Base-by-base conservation (phyloP, 2,113 vertebrate species). In the Rattus norvegicus region DNA sequence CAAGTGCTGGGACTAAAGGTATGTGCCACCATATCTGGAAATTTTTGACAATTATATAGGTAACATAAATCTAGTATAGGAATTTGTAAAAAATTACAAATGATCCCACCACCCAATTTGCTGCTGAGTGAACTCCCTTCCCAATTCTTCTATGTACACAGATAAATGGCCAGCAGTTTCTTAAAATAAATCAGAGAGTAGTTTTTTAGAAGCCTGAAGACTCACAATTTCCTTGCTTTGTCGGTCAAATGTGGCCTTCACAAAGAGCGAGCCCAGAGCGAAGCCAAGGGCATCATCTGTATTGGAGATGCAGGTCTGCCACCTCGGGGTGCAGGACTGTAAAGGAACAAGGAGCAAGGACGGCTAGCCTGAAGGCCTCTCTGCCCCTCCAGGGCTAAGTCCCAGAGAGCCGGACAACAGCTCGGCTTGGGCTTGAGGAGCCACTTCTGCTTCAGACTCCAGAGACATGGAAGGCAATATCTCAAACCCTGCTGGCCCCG, bases 251-350 rank as follows among this genome's bases (percentile, higher is more conserved):
- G 99, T 99, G 47, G 99, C 99, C 98, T 99, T 99, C 86, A 99
- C 99, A 0, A 99, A 99, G 86, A 99, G 99, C 7, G 99, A 99
- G 7, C 99, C 99, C 73, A 99, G 97, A 2, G 99, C 99, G 8
- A 99, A 99, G 96, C 99, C 99, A 95, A 99, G 98, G 0, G 99
- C 99, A 94, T 99, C 99, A 0, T 99, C 99, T 0, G 99, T 99
- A 98, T 99, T 99, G 86, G 99, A 99, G 91, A 99, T 99, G 92
- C 99, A 99, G 30, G 99, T 99, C 98, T 99, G 99, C 99, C 99
- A 99, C 91, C 99, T 99, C 0, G 99, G 99, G 0, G 99, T 99
- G 95, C 99, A 99, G 61, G 99, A 99, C 99, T 99, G 97, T 30
- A 59, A 95, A 95, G 75, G 0, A 0, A 97, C 72, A 95, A 70